Evolutionary conservation across 2,113 vertebrate species (phyloP), one percentile per base, ranked within the genome.

Genomic region (Passer montanus): DNA sequence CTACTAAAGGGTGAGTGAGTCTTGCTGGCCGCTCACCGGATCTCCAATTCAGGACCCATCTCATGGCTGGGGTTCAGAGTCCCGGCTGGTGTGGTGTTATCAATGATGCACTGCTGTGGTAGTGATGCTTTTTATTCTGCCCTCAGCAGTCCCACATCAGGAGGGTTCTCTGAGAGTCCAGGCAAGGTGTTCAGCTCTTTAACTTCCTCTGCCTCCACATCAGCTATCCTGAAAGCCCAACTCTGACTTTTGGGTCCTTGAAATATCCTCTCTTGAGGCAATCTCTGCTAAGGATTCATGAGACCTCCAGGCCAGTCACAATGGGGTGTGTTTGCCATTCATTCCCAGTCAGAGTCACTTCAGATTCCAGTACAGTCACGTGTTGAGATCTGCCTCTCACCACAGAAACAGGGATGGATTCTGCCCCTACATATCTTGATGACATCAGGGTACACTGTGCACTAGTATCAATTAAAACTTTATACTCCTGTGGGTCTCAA

Each of bases 1-100:
- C 28, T 0, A 15, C 1, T 33, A 4, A 39, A 39, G 8, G 4
- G 4, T 47, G n/a, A 37, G 11, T 11, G 7, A 30, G 26, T 10
- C 33, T 23, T 75, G 33, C 55, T 31, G 43, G n/a, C 27, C 21
- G 31, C 16, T 31, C 43, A 1, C 16, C 31, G 44, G 4, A 0
- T 60, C n/a, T 49, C n/a, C 74, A 76, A 17, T 26, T 72, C 69
- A 43, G 20, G 10, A 31, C 2, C 2, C 27, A 33, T 13, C 44
- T 60, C 44, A 20, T 20, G 16, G 44, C 7, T 26, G 43, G 4
- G 11, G 4, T 2, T 76, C 44, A 49, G 7, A 39, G 12, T 60
- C 44, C 27, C 9, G 20, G 14, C 33, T 75, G 72, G 5, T 0
- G 1, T 31, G 73, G 15, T 31, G 56, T 39, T 21, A 21, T 15